Percentiles rank a stretch among this genome's conserved stretches.
Evolutionary conservation across 2,888 invertebrate genomes (phyloP).

Genomic region (Chironomus tentans): DNA sequence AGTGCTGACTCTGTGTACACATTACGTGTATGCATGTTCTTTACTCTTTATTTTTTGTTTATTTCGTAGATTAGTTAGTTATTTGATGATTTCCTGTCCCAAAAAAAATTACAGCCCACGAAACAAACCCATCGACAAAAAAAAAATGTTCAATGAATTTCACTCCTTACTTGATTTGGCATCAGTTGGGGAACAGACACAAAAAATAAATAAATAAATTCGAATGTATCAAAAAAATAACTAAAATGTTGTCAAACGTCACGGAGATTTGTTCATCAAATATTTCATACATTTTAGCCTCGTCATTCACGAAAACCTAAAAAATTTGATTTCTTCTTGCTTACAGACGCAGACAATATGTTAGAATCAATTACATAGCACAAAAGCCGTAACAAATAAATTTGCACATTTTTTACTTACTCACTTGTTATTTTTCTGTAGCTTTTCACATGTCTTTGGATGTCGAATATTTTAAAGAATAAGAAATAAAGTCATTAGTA

Average conservation of each 20-base stretch:
- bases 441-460: too few species aligned
- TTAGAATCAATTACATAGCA: too few species aligned
- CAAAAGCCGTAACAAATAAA: too few species aligned
- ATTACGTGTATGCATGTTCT: conserved; percentile 18
- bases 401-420: too few species aligned
- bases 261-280: too few species aligned
- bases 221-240: not conserved
- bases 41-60: conserved; percentile 1
- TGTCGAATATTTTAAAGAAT: too few species aligned
- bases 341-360: too few species aligned
- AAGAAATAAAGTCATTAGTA: too few species aligned
- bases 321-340: too few species aligned
- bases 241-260: not conserved
- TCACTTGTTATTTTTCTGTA: too few species aligned
- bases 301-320: too few species aligned
- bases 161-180: not conserved
- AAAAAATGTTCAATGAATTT: conserved; percentile 5
- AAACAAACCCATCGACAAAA: conserved; percentile 13
- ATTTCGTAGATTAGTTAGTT: not conserved
- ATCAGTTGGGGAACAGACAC: not conserved
- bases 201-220: conserved; percentile 13
- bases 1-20: not conserved
- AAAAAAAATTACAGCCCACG: conserved; percentile 16
- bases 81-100: conserved; percentile 27
- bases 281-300: too few species aligned